A percentile compares a stretch with the other conserved stretches of the same genome.
Evolutionary conservation across 37 sponge, comb jelly and placozoan species (phyloP).

Genomic region (Spongia lamella): DNA sequence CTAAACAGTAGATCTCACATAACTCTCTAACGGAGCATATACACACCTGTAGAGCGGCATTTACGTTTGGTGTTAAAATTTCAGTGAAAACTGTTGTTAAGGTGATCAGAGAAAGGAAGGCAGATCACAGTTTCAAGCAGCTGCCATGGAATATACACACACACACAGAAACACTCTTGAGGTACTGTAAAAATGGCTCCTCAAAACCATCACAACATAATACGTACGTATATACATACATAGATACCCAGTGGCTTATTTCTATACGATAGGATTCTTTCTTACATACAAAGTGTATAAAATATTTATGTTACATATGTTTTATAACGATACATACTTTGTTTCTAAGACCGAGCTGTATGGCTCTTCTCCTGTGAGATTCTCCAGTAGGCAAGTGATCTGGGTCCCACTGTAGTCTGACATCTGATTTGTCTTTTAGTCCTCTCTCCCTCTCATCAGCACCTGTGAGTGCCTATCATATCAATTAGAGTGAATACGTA

Average conservation of each 20-base stretch:
- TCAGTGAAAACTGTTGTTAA: too few species aligned
- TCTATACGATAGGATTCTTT: not conserved
- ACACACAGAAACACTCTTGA: too few species aligned
- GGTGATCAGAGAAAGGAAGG: too few species aligned
- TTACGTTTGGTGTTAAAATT: too few species aligned
- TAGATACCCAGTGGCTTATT: constrained; percentile 1
- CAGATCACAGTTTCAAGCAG: too few species aligned
- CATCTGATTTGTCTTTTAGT: constrained; percentile 21
- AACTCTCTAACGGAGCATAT: too few species aligned
- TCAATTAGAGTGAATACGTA: too few species aligned
- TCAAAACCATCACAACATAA: not conserved
- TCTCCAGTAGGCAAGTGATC: constrained; percentile 72
- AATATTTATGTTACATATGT: not conserved
- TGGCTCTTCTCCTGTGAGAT: constrained; percentile 56
- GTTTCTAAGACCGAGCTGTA: constrained; percentile 75
- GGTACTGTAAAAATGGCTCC: too few species aligned
- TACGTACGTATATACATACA: constrained; percentile 12
- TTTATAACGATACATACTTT: constrained; percentile 23
- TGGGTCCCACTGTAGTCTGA: constrained; percentile 84
- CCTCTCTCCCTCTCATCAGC: constrained; percentile 53
- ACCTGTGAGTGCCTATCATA: constrained; percentile 36
- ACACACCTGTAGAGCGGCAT: too few species aligned
- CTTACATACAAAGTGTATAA: constrained; percentile 6
- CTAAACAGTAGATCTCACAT: too few species aligned
- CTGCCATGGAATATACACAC: too few species aligned